phyloP scores from a whole-genome alignment of 2,888 invertebrate genomes.

The Strigamia maritima region DNA sequence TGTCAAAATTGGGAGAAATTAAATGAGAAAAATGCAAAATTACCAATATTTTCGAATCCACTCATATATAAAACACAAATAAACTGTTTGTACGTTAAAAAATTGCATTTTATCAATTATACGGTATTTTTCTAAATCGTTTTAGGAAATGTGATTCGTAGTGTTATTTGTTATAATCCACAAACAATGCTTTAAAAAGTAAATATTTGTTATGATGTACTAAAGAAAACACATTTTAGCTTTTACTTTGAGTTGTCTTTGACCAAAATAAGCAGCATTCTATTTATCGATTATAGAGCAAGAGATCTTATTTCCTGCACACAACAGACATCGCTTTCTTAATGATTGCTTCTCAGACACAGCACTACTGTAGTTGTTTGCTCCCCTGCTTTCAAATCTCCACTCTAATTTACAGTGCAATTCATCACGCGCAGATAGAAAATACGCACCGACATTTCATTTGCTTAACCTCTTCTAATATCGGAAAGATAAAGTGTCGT shows the following conservation, averaged over 20 bases:
- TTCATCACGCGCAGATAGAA: background rate
- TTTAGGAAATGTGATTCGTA: too few relatives aligned
- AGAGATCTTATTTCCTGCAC: conserved; percentile 14
- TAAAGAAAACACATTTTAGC: background rate
- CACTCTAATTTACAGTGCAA: conserved; percentile 2
- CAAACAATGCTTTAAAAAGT: too few relatives aligned
- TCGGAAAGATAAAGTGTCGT: background rate
- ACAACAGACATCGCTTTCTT: conserved; percentile 10
- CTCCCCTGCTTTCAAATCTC: conserved; percentile 23
- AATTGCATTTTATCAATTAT: too few relatives aligned
- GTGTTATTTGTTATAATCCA: too few relatives aligned
- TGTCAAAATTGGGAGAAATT: too few relatives aligned
- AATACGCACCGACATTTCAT: conserved; percentile 8
- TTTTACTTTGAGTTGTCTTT: background rate
- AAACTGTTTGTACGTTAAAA: too few relatives aligned
- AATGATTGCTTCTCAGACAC: background rate
- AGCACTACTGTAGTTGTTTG: conserved; percentile 12
- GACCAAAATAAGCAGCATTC: background rate
- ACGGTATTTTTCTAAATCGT: too few relatives aligned
- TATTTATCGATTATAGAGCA: conserved; percentile 8
- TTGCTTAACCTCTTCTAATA: conserved; percentile 12
- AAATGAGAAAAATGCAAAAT: too few relatives aligned
- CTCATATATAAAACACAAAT: too few relatives aligned
- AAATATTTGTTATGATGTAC: background rate
- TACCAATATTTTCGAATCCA: too few relatives aligned